Evolutionary conservation across 2,797 vertebrate species (phyloP).

Genomic region (Crenichthys baileyi): DNA sequence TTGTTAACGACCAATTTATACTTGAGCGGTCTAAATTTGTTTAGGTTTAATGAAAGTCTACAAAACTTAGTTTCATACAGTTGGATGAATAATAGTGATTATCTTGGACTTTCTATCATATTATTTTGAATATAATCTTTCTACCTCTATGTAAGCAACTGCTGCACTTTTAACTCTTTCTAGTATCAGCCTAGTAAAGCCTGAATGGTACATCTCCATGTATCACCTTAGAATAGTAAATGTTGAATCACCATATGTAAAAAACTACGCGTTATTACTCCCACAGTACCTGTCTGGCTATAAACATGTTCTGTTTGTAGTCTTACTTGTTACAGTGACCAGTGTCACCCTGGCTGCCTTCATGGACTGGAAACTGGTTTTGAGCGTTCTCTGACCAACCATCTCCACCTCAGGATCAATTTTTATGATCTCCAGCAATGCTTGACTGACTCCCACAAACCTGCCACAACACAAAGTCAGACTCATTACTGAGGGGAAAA

Average conservation of each 20-base stretch:
- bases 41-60: background rate
- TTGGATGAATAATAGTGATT: background rate
- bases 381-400: constrained; percentile 62
- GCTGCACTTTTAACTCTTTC: background rate
- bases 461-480: constrained; percentile 51
- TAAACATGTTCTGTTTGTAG: background rate
- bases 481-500: background rate
- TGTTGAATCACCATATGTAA: background rate
- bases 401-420: constrained; percentile 57
- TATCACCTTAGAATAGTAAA: constrained; percentile 10
- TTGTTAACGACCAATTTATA: background rate
- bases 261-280: background rate
- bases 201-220: background rate
- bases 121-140: background rate
- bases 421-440: constrained; percentile 62
- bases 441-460: constrained; percentile 66
- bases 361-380: constrained; percentile 67
- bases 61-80: background rate
- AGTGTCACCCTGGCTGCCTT: constrained; percentile 45
- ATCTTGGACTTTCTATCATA: background rate
- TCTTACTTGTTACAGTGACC: constrained; percentile 55
- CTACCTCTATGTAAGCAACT: background rate
- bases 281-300: background rate
- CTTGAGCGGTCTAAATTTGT: background rate
- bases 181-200: background rate